A percentile compares a stretch with the other conserved stretches of the same genome.
Evolutionary conservation across 2,113 vertebrate genomes (phyloP).

Genomic region (Etheostoma spectabile): DNA sequence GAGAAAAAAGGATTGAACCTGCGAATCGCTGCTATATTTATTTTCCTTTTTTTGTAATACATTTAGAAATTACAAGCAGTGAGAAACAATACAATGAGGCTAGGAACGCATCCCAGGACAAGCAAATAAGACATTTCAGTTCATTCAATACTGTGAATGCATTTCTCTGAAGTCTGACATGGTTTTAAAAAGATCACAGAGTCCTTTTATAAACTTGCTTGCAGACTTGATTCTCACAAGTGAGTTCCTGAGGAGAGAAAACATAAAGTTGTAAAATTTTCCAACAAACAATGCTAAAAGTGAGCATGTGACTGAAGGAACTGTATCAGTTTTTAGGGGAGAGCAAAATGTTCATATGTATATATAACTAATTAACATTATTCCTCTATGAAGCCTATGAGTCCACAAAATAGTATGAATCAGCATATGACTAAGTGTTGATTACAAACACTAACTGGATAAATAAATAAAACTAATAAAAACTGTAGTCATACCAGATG

Average conservation of each 20-base stretch:
- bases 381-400: too few relatives aligned
- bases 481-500: slow-evolving; percentile 84
- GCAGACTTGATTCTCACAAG: slow-evolving; percentile 89
- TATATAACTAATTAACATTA: neutral
- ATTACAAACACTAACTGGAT: neutral
- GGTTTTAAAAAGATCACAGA: slow-evolving; percentile 31
- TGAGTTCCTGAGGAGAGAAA: slow-evolving; percentile 85
- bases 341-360: too few relatives aligned
- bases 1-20: too few relatives aligned
- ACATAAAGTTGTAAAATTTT: neutral
- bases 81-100: too few relatives aligned
- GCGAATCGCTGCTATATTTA: too few relatives aligned
- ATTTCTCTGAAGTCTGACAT: neutral
- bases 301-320: too few relatives aligned
- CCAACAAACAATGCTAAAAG: neutral
- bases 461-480: neutral
- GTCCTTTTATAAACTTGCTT: slow-evolving; percentile 87
- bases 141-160: neutral
- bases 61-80: too few relatives aligned
- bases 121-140: too few relatives aligned
- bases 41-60: too few relatives aligned
- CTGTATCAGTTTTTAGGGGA: neutral
- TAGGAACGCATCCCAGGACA: too few relatives aligned
- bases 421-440: neutral
- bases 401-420: neutral